Conservation (phyloP, 2,888 invertebrate genomes). For the Macrosoma leucophasiata region DNA sequence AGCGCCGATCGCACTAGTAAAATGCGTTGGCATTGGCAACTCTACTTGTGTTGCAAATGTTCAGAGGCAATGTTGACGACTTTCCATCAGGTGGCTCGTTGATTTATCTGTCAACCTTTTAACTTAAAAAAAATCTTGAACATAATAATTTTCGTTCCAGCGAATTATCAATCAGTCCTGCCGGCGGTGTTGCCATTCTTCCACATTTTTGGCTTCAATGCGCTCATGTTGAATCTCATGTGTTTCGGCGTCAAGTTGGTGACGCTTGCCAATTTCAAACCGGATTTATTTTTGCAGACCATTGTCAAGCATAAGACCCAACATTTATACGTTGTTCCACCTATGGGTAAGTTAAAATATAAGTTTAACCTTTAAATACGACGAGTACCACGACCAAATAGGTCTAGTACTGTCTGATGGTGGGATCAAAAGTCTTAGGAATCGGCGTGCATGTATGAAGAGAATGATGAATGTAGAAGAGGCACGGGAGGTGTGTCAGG, state of each 20-base stretch:
- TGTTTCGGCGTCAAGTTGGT: conserved; percentile 78
- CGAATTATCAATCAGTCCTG: conserved; percentile 74
- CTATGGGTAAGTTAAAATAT: conserved; percentile 85
- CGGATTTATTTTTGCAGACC: conserved; percentile 79
- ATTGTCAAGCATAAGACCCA: conserved; percentile 78
- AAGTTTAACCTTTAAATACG: too few species aligned
- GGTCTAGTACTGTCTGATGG: too few species aligned
- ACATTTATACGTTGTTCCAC: conserved; percentile 84
- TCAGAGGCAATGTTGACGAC: too few species aligned
- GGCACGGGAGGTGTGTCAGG: too few species aligned
- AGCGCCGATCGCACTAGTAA: neutral
- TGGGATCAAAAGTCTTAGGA: too few species aligned
- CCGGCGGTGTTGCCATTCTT: conserved; percentile 86
- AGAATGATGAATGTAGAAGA: too few species aligned
- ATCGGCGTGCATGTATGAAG: too few species aligned
- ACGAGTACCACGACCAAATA: neutral
- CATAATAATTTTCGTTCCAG: conserved; percentile 40
- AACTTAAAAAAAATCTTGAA: neutral
- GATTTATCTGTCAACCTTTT: too few species aligned
- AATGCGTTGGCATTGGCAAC: neutral
- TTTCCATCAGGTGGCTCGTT: too few species aligned
- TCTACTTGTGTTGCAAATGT: too few species aligned
- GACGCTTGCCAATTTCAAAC: conserved; percentile 84
- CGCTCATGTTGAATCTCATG: conserved; percentile 77
- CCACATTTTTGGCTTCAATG: conserved; percentile 87